Base-by-base conservation (phyloP, 2,888 invertebrate genomes). In the Hedya salicella region DNA sequence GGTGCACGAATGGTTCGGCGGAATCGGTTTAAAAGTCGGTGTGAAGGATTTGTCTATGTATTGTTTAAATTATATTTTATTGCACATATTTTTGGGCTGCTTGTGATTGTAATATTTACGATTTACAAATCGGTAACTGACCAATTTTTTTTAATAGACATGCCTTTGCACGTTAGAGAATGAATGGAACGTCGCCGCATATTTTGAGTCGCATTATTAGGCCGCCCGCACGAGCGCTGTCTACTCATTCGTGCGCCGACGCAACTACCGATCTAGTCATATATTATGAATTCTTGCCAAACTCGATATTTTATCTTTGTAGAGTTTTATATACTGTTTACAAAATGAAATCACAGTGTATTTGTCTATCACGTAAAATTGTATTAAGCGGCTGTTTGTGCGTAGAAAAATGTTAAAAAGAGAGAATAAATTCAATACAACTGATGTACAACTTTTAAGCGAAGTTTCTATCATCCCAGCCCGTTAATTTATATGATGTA, bases 301-400 rank as follows among this genome's bases (percentile, higher is more conserved):
- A 91, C 91, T 90, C 89, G 83, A 91, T 89, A 88, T 91, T 91
- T 91, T 91, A 89, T 86, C 90, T 85, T 89, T 89, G 88, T 91
- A 90, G 90, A 91, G 90, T 91, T 91, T 91, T 91, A 90, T 90
- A 90, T 88, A 88, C 86, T 86, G 89, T 91, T 90, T 91, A 90
- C 90, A 89, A 89, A 88, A 88, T 88, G 85, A 88, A 88, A 88
- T 88, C 88, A 85, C 89, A 87, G 85, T 89, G 88, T 89, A 88
- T 88, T 89, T 89, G 91, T 88, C 87, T 86, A 86, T 87, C 87
- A 88, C 86, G 75, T 87, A 80, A 88, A 82, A 87, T 82, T 88
- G 86, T 90, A 87, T 85, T 88, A 87, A 87, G 82, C 82, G 86
- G 88, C 89, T 86, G 87, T 89, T 89, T 89, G 86, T 88, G 85